Percentiles rank a stretch among this genome's conserved stretches.
phyloP scores from a whole-genome alignment of 2,113 vertebrate genomes.

The Oxyruncus cristatus region DNA sequence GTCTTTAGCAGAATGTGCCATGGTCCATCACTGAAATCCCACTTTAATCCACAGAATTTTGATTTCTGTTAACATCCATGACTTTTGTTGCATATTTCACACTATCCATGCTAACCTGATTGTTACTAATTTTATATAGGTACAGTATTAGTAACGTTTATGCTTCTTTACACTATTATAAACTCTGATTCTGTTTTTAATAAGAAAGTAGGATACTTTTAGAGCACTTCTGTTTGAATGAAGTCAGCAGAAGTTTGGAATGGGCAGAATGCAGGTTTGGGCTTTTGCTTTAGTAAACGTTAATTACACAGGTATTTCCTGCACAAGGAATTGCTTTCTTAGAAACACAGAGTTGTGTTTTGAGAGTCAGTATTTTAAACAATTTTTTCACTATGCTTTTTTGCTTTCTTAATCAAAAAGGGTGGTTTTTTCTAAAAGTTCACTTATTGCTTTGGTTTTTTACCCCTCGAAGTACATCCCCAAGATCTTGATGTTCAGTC shows the following conservation, averaged over 20 bases:
- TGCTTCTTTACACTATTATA: not conserved
- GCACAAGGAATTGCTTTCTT: not conserved
- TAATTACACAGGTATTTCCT: conserved; percentile 6
- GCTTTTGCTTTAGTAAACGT: not conserved
- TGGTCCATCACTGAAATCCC: not conserved
- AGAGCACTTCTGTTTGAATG: not conserved
- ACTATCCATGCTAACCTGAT: not conserved
- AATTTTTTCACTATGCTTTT: not conserved
- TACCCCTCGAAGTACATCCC: not conserved
- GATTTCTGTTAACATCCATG: not conserved
- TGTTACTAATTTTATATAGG: not conserved
- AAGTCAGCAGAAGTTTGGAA: not conserved
- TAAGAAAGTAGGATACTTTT: not conserved
- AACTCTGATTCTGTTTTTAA: not conserved
- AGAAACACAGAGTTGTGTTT: not conserved
- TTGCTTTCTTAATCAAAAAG: not conserved
- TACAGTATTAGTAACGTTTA: not conserved
- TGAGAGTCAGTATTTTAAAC: not conserved
- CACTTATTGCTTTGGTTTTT: not conserved
- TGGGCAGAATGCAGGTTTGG: not conserved
- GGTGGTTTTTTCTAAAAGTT: not conserved
- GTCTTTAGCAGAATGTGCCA: not conserved
- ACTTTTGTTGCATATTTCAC: not conserved
- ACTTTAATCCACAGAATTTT: not conserved
- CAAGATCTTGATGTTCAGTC: not conserved